Evolutionary conservation across 2,888 invertebrate species (phyloP), one percentile per base, ranked within the genome.

Genomic region (Blastobasis lacticolella): DNA sequence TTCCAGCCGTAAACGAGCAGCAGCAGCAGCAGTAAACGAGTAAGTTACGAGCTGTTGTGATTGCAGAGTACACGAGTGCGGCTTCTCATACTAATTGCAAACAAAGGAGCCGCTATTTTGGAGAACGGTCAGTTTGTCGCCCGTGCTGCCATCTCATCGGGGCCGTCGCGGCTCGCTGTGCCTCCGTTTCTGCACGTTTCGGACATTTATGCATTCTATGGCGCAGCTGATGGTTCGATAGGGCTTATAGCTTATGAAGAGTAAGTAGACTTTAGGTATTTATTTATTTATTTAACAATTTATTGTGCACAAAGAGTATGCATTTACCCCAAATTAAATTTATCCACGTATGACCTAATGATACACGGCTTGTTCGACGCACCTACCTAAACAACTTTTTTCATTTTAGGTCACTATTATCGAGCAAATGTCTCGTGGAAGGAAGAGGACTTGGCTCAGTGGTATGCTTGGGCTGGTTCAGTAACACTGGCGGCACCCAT

Each of bases 181-280:
- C 80, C 83, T 4, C 73, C 75, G 6, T 56, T 63, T 4, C 61
- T 66, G 23, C 73, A 75, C 45, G 60, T 63, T 10, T 56, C 75
- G 7, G 93, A 92, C 36, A 89, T 93, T 54, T 89, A 91, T 58
- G 92, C 97, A 55, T 89, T 97, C 49, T 92, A 97, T 60, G 98
- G 97, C 4, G 92, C 97, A 45, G 93, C 94, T 59, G 97, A 98
- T 83, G 98, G 98, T 7, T 91, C 92, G 42, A 90, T 98, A 49
- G 96, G 97, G 60, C 90, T 97, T 8, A 93, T 95, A 54, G 55
- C 78, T 60, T 81, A 89, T 44, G 88, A 90, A 67, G 86, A 84
- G 91, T 90, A 75, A 69, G 76, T 71, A 49, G 4, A 38, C 10
- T 5, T 7, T n/a, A n/a, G n/a, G n/a, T n/a, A n/a, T n/a, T n/a